These are phyloP conservation scores for Chamaea fasciata DNA, from an alignment of 2,113 vertebrate genomes.

Conservation along the genomic window DNA sequence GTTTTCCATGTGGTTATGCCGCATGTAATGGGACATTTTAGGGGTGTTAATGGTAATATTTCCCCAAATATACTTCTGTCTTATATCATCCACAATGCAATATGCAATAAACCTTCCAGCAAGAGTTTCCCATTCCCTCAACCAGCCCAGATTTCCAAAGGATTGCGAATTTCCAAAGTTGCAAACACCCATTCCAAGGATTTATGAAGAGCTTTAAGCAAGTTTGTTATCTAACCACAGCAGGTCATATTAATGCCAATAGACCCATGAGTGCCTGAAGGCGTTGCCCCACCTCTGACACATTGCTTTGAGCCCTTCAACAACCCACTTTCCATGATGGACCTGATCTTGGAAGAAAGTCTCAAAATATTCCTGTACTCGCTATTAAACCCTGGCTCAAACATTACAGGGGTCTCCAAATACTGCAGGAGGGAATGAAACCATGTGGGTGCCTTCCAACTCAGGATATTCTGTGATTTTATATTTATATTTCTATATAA, in stretches of 20 bases:
- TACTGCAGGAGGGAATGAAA: background rate
- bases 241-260: background rate
- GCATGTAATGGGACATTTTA: background rate
- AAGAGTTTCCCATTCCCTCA: background rate
- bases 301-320: background rate
- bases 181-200: background rate
- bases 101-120: background rate
- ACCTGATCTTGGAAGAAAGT: background rate
- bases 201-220: background rate
- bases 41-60: background rate
- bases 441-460: accelerated
- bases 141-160: background rate
- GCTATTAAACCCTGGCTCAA: background rate
- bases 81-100: background rate
- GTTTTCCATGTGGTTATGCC: background rate
- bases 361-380: background rate
- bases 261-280: background rate
- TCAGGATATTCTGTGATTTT: background rate
- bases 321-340: background rate
- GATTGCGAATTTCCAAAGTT: background rate
- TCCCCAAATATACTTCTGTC: background rate
- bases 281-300: background rate
- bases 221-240: background rate
- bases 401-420: background rate
- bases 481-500: too few species aligned